Conservation (phyloP, 1,140 invertebrate species). For the Heterodera schachtii region DNA sequence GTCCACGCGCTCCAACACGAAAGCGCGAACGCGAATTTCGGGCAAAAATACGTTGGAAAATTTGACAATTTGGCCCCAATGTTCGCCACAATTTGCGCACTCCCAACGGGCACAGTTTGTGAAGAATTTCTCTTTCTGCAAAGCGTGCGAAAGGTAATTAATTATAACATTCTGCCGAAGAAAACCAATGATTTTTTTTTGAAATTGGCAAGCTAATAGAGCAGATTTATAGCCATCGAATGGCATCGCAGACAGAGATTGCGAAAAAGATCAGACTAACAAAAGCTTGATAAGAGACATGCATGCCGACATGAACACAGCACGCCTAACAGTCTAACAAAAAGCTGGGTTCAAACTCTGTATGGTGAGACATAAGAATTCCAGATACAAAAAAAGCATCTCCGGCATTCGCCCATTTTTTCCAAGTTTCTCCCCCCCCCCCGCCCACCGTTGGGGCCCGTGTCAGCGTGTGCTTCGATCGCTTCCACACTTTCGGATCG, state of each 20-base stretch:
- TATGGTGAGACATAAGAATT: too few relatives aligned
- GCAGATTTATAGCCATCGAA: too few relatives aligned
- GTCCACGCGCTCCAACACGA: constrained; percentile 31
- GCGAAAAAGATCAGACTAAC: too few relatives aligned
- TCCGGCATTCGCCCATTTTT: neutral
- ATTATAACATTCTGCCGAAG: too few relatives aligned
- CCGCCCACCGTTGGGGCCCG: constrained; percentile 27
- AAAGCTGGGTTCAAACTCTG: too few relatives aligned
- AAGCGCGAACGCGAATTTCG: constrained; percentile 10
- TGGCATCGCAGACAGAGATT: too few relatives aligned
- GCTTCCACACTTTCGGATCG: constrained; percentile 33
- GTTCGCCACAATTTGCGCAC: constrained; percentile 28
- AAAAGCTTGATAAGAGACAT: too few relatives aligned
- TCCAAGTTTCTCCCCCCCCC: neutral
- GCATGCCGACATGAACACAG: too few relatives aligned
- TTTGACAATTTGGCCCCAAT: constrained; percentile 38
- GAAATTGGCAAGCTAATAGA: too few relatives aligned
- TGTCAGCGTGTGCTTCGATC: constrained; percentile 16
- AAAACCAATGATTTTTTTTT: too few relatives aligned
- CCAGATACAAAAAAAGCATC: too few relatives aligned
- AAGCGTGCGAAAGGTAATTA: neutral
- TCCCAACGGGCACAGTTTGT: constrained; percentile 42
- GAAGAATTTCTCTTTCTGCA: constrained; percentile 32
- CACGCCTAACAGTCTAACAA: too few relatives aligned
- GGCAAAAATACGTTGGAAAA: constrained; percentile 42